Percentiles rank a stretch among this genome's conserved stretches.
Conservation (phyloP, 1,140 invertebrate species). For the Charaxes varanes region DNA sequence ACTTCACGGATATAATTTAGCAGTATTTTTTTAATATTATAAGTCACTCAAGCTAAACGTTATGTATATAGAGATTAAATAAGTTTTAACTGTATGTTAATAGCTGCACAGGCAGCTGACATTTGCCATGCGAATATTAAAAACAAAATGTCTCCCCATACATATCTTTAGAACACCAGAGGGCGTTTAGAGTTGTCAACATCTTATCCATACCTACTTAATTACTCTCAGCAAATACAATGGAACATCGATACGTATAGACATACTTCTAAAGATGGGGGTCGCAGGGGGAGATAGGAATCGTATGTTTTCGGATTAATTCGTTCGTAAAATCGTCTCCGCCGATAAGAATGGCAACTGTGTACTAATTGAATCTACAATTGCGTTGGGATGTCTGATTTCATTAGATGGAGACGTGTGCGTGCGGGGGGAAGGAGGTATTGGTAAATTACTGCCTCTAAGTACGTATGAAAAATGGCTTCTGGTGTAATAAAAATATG, state of each 20-base stretch:
- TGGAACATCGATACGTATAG: slow-evolving; percentile 42
- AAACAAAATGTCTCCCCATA: slow-evolving; percentile 12
- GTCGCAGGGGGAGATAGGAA: slow-evolving; percentile 55
- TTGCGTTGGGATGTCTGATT: slow-evolving; percentile 67
- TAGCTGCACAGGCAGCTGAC: too few relatives aligned
- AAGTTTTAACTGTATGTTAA: too few relatives aligned
- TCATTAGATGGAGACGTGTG: slow-evolving; percentile 59
- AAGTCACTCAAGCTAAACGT: too few relatives aligned
- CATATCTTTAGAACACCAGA: slow-evolving; percentile 18
- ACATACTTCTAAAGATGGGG: slow-evolving; percentile 42
- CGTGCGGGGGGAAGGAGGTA: slow-evolving; percentile 30
- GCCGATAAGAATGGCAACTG: slow-evolving; percentile 69
- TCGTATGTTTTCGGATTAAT: slow-evolving; percentile 73
- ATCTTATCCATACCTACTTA: slow-evolving; percentile 38
- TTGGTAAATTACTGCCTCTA: slow-evolving; percentile 29
- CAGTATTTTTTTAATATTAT: too few relatives aligned
- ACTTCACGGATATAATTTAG: too few relatives aligned
- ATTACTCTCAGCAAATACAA: slow-evolving; percentile 64
- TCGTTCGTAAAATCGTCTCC: slow-evolving; percentile 73
- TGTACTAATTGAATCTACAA: slow-evolving; percentile 72
- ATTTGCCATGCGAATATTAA: too few relatives aligned
- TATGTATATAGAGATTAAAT: too few relatives aligned
- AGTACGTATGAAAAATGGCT: slow-evolving; percentile 24
- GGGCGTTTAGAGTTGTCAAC: slow-evolving; percentile 18
- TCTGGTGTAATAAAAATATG: too few relatives aligned